Base-by-base conservation (phyloP, 1,140 invertebrate species). In the Sycophila sp. region DNA sequence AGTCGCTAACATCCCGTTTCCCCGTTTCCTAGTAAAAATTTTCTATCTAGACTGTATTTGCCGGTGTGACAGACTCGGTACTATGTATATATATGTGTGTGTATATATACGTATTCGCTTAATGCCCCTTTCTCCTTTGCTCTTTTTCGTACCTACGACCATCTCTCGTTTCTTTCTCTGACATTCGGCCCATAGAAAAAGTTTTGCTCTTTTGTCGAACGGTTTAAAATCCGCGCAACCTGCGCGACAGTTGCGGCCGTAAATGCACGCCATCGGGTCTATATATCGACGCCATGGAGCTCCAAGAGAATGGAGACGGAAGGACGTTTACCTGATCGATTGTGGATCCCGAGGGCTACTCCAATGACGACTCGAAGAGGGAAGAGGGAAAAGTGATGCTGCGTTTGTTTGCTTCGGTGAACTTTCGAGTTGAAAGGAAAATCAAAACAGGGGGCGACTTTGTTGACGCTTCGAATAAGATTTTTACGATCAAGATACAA, bases 161-260 rank as follows among this genome's bases (percentile, higher is more conserved):
- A 63, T 56, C 59, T n/a, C n/a, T 49, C 24, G 11, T 26, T 68
- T 17, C 56, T 60, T 60, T 69, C 15, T 55, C 49, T 56, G 59
- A 62, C 67, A 55, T 45, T 63, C 59, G 47, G 15, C 15, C 19
- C 36, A 64, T 70, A 70, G 68, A 70, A 64, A 69, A 64, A 70
- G 68, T 64, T 63, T 65, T 64, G 59, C 51, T 64, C 68, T 70
- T 64, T 70, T 70, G 68, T 70, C 32, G 60, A 64, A 2, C 38
- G 40, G n/a, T 70, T 70, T 64, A 70, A 70, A 70, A 70, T 64
- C 49, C 59, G 59, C 68, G 49, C 38, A 69, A 63, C 59, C 59
- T 70, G 51, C 59, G 15, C 59, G 49, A 69, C 59, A 63, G 59
- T 64, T 70, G 51, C 40, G 49, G 38, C 51, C 47, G 51, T 58